Conservation (phyloP, 2,113 vertebrate species). For the cattle (Bos taurus) region DNA sequence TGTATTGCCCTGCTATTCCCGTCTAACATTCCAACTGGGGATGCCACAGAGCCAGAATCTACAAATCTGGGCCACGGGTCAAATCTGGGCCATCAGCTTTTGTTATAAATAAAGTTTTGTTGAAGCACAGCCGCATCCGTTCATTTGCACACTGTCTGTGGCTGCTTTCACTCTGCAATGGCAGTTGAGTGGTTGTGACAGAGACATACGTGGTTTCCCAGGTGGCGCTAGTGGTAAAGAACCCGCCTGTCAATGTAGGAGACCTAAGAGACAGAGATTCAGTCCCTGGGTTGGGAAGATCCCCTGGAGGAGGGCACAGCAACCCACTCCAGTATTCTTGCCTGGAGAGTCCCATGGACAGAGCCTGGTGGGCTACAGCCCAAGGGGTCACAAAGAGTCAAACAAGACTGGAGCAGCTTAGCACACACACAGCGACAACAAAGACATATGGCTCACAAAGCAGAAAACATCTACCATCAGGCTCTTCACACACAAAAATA, state of each 20-base stretch:
- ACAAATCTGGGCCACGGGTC: neutral
- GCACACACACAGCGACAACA: neutral
- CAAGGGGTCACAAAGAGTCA: neutral
- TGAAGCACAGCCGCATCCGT: neutral
- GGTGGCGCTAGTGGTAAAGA: neutral
- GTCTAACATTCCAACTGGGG: neutral
- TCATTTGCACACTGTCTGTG: neutral
- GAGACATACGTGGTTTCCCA: neutral
- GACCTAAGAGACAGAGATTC: neutral
- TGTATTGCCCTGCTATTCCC: neutral
- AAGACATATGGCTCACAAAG: neutral
- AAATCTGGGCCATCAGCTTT: neutral
- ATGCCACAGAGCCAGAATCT: neutral
- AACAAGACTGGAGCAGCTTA: neutral
- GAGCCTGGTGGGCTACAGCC: neutral
- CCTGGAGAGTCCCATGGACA: neutral
- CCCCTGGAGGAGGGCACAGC: neutral
- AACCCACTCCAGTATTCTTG: neutral
- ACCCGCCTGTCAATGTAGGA: neutral
- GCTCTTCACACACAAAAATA: neutral
- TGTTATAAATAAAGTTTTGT: neutral
- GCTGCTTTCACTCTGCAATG: neutral
- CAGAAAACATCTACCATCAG: constrained; percentile 18
- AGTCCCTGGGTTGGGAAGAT: neutral
- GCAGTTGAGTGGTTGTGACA: neutral